These are phyloP conservation scores for Phthorimaea operculella DNA, from an alignment of 1,140 invertebrate genomes.

Conservation along the genomic window DNA sequence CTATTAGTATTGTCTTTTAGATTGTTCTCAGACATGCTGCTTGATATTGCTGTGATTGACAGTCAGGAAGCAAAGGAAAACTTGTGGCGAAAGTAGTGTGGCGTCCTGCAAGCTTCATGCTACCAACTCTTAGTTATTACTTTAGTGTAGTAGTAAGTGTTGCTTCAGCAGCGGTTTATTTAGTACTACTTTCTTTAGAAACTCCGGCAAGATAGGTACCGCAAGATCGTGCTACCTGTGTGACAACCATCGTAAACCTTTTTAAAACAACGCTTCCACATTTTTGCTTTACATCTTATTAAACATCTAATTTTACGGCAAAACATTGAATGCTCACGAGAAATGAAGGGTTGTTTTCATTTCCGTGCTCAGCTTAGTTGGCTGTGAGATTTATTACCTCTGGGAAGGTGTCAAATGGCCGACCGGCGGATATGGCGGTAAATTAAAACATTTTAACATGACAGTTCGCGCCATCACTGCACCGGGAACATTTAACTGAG, in stretches of 20 bases:
- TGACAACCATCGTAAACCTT: too few species aligned
- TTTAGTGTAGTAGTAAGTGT: too few species aligned
- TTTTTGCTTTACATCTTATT: background rate
- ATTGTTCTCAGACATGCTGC: too few species aligned
- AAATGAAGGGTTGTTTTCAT: conserved; percentile 51
- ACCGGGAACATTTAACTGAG: conserved; percentile 37
- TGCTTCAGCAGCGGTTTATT: too few species aligned
- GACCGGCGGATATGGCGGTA: conserved; percentile 50
- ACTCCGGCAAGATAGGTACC: too few species aligned
- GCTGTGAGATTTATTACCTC: conserved; percentile 52
- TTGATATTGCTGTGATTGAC: too few species aligned
- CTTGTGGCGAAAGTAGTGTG: too few species aligned
- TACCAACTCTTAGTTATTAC: too few species aligned
- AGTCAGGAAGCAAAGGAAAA: too few species aligned
- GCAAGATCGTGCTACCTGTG: background rate
- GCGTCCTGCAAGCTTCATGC: too few species aligned
- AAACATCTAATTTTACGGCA: background rate
- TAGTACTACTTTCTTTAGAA: too few species aligned
- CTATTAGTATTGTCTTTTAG: too few species aligned
- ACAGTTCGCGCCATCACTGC: conserved; percentile 49
- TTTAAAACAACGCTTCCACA: background rate
- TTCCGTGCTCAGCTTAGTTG: conserved; percentile 49
- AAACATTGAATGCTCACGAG: conserved; percentile 17
- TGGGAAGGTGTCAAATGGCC: conserved; percentile 49
- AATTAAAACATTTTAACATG: conserved; percentile 64